Evolutionary conservation across 2,113 vertebrate species (phyloP).

Genomic region (Tragelaphus buxtoni): DNA sequence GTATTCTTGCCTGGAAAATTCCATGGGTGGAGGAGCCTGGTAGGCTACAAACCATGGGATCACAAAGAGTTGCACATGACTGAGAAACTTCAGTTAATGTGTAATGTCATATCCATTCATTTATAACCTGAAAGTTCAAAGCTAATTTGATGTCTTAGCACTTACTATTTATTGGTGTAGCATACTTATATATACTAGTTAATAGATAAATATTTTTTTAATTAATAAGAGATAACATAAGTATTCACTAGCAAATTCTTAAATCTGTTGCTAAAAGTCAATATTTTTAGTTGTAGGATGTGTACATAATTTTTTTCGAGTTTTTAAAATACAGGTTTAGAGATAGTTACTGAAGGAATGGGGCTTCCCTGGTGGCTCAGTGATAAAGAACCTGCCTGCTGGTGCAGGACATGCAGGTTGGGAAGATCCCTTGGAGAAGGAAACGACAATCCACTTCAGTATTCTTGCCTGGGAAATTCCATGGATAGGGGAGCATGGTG

Average conservation of each 20-base stretch:
- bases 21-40: neutral
- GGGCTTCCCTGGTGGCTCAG: neutral
- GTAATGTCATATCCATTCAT: neutral
- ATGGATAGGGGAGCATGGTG: neutral
- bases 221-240: neutral
- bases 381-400: neutral
- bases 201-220: neutral
- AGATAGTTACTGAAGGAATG: neutral
- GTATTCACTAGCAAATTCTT: neutral
- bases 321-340: neutral
- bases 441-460: neutral
- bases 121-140: neutral
- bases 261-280: neutral
- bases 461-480: neutral
- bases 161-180: neutral
- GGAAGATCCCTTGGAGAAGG: neutral
- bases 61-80: neutral
- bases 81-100: neutral
- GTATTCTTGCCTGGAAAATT: neutral
- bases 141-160: neutral
- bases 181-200: neutral
- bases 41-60: neutral
- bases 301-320: neutral
- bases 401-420: neutral
- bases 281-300: neutral